Conservation (phyloP, 2,888 invertebrate genomes). For the Conops quadrifasciatus region DNA sequence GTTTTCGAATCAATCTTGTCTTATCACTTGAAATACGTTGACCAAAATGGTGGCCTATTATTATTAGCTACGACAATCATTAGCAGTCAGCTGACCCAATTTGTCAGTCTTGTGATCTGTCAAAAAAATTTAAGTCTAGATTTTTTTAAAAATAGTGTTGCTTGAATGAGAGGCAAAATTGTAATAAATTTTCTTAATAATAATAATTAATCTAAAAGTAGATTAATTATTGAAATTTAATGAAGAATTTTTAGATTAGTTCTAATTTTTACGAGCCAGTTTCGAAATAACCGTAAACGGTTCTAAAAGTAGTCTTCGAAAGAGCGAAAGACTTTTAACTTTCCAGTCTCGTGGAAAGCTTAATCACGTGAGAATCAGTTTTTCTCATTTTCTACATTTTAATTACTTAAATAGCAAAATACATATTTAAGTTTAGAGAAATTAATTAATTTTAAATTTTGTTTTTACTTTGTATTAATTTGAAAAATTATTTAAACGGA, state of each 20-base stretch:
- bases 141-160: neutral
- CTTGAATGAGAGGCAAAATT: neutral
- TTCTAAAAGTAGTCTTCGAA: neutral
- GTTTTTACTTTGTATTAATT: neutral
- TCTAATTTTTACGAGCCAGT: too few relatives aligned
- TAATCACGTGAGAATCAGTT: slow-evolving; percentile 37
- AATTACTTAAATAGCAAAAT: neutral
- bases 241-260: too few relatives aligned
- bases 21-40: neutral
- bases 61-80: slow-evolving; percentile 14
- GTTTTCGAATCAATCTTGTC: too few relatives aligned
- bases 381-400: neutral
- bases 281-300: neutral
- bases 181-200: neutral
- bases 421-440: too few relatives aligned
- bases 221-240: neutral
- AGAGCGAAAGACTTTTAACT: neutral
- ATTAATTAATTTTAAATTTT: neutral
- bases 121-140: slow-evolving; percentile 46
- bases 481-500: too few relatives aligned
- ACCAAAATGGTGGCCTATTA: slow-evolving; percentile 40
- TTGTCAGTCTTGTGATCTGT: slow-evolving; percentile 57
- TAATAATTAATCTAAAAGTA: neutral
- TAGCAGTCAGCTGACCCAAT: slow-evolving; percentile 55
- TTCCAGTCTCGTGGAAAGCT: slow-evolving; percentile 26